Evolutionary conservation across 2,888 invertebrate genomes (phyloP), one percentile per base, ranked within the genome.

Genomic region (Protodeltote pygarga): DNA sequence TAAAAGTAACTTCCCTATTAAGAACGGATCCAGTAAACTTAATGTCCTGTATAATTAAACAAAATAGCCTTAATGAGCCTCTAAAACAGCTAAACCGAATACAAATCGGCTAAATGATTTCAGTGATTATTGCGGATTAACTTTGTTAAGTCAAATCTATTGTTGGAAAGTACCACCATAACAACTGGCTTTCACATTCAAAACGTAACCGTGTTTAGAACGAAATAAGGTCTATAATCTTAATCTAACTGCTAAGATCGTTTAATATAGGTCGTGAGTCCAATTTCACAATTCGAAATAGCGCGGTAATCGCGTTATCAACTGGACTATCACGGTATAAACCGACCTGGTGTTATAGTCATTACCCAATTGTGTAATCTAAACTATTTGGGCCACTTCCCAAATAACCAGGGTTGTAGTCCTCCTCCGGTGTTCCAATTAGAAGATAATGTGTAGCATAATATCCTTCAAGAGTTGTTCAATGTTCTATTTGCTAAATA

Each of bases 221-320:
- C 20, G 17, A 21, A 39, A 45, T 54, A 63, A 48, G 38, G 40
- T 41, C 15, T 25, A 41, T 23, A 40, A 32, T 52, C 42, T 38
- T 34, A 29, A 38, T 31, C 23, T 9, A 52, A 35, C 44, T 48
- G 37, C 37, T 47, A 35, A 42, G 33, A 40, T 16, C 37, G 46
- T 38, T 42, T 70, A 45, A 58, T 54, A 34, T 65, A 39, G 54
- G 50, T 57, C 60, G 53, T 60, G 71, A 54, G 58, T 53, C 49
- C 61, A 70, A 72, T 70, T 70, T 65, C 53, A 57, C 38, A 65
- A 69, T 65, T 54, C 50, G 50, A 54, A 68, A 58, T 53, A 41
- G 55, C 44, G 32, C 50, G 40, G 50, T 69, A 67, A 66, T 63
- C 57, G 55, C 37, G 42, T 53, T 69, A 70, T 65, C 58, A 53